Evolutionary conservation across 1,140 invertebrate species (phyloP), one percentile per base, ranked within the genome.

Genomic region (Hydropsyche tenuis): DNA sequence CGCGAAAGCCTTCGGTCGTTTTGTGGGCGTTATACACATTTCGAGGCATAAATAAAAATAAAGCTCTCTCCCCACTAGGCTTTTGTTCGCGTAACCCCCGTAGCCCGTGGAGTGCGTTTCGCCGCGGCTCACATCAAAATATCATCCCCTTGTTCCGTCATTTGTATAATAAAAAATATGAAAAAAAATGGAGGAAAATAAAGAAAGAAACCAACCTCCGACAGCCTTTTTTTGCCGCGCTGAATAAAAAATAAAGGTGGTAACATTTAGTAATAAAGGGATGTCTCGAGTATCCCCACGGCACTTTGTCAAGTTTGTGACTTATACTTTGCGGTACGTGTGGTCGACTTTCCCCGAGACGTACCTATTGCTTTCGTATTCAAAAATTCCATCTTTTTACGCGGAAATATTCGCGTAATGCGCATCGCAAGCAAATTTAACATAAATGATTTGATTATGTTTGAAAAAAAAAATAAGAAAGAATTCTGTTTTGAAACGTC

Each of bases 231-330:
- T 70, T 65, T 69, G 16, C 48, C 16, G 37, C 46, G 3, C n/a
- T 70, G 72, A 72, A 73, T 74, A 72, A 76, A 73, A 76, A 74
- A 71, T 65, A 70, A 74, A 73, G 75, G 75, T 74, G 72, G 63
- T 74, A 76, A 72, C 75, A 76, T 76, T 76, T 76, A 76, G 75
- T 76, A 69, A 76, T 74, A 72, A 74, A 76, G 72, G 69, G 70
- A 73, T 76, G 75, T 70, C 75, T 62, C 37, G 70, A 72, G 70
- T 45, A 64, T 76, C 48, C 53, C 73, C 22, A 48, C 43, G 43
- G 69, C 72, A 70, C 70, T 72, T 72, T 73, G 63, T 60, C 72
- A 73, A 73, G 66, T 76, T 71, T 63, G 66, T 66, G 75, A 76
- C 72, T 73, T 73, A 72, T 76, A 56, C 48, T 27, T 70, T 22